Base-by-base conservation (phyloP, 2,888 invertebrate species). In the Cynaeus angustus region DNA sequence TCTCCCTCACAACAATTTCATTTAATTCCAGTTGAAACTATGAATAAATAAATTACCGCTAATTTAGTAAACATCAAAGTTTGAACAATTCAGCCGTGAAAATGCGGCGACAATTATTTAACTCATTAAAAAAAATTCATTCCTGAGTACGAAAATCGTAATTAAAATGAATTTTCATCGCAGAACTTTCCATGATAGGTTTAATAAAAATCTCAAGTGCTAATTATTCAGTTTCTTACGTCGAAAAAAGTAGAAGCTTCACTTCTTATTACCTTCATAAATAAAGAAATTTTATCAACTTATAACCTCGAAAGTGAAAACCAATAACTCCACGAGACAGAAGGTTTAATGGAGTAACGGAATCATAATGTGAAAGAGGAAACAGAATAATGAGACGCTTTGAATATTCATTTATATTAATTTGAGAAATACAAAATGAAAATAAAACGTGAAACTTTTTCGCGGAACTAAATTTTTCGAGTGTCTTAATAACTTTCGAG, bases 341-440 rank as follows among this genome's bases (percentile, higher is more conserved):
- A 50, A 50, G 33, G 61, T 50, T 61, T 61, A 59, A 59, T 46
- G 59, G 45, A 41, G 14, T 46, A 64, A 52, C 52, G 28, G 41
- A 64, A 64, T 52, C 64, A 64, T 52, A 53, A 52, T 53, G 38
- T 52, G 1, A 41, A 30, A 52, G 38, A 52, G 38, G 26, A 41
- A 43, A 41, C 8, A 12, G 64, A 64, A 53, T 48, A 64, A 64
- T 64, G 64, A 62, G 62, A 21, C 28, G 16, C n/a, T 61, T 50
- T 62, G 62, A 64, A 64, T 64, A 64, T 64, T 64, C 64, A 64
- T 64, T 21, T 48, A 61, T 38, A 61, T 61, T 61, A 61, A 61
- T 61, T 61, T 61, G 61, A 38, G 43, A 12, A 37, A 48, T 59
- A 16, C 48, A 48, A 61, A 48, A 48, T 61, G 61, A 46, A 61